phyloP scores from a whole-genome alignment of 2,113 vertebrate species.

The Catharus minimus region DNA sequence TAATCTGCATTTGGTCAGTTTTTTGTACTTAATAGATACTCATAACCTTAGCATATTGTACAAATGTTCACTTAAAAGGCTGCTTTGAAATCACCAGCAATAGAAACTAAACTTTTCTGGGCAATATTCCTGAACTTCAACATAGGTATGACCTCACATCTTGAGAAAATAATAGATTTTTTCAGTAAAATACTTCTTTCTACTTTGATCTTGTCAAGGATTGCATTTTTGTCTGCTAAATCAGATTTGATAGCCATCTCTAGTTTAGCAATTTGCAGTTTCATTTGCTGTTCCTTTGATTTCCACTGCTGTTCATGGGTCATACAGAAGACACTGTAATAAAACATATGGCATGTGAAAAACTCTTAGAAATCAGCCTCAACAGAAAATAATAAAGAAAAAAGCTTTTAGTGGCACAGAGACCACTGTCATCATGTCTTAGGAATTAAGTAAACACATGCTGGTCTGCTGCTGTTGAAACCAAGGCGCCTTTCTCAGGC shows the following conservation, averaged over 20 bases:
- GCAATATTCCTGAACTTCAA: background rate
- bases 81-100: background rate
- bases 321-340: slow-evolving; percentile 84
- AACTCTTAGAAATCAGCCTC: slow-evolving; percentile 83
- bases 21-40: background rate
- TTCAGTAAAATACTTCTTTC: slow-evolving; percentile 83
- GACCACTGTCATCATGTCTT: slow-evolving; percentile 96
- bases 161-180: slow-evolving; percentile 43
- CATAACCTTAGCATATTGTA: background rate
- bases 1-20: background rate
- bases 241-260: slow-evolving; percentile 82
- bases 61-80: background rate
- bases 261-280: slow-evolving; percentile 84
- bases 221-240: slow-evolving; percentile 80
- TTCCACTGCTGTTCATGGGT: slow-evolving; percentile 82
- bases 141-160: background rate
- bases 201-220: slow-evolving; percentile 83
- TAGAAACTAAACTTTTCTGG: background rate
- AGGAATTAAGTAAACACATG: slow-evolving; percentile 99
- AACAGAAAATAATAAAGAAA: slow-evolving; percentile 86
- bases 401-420: slow-evolving; percentile 88
- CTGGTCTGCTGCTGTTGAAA: slow-evolving; percentile 97
- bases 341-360: slow-evolving; percentile 85
- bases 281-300: slow-evolving; percentile 82
- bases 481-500: slow-evolving; percentile 96